These are phyloP conservation scores for Anoura caudifer DNA, from an alignment of 2,113 vertebrate species.

Conservation along the genomic window DNA sequence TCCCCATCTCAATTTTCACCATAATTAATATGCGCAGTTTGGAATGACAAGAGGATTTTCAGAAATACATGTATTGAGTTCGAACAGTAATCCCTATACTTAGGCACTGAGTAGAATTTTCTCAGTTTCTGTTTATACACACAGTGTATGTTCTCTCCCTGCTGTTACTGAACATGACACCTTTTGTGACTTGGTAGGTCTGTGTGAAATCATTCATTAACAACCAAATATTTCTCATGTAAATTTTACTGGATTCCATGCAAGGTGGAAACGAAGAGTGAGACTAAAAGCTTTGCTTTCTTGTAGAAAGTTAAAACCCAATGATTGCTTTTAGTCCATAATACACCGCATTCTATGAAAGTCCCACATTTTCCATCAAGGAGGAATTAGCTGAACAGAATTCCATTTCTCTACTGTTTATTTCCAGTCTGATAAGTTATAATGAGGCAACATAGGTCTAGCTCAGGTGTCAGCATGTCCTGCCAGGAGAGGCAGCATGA, in stretches of 20 bases:
- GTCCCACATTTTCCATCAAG: not conserved
- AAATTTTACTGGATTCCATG: not conserved
- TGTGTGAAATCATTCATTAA: not conserved
- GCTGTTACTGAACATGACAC: not conserved
- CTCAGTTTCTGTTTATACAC: not conserved
- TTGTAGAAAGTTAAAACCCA: not conserved
- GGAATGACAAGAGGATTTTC: not conserved
- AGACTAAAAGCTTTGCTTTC: not conserved
- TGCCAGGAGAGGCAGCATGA: not conserved
- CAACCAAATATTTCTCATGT: not conserved
- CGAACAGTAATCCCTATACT: not conserved
- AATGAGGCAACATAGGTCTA: not conserved
- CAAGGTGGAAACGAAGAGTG: not conserved
- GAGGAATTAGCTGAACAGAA: not conserved
- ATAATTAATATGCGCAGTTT: not conserved
- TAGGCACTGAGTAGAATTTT: not conserved
- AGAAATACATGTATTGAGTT: not conserved
- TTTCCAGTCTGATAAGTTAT: not conserved
- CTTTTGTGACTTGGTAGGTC: not conserved
- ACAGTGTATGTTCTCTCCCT: not conserved
- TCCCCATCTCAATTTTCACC: not conserved
- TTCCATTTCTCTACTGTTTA: not conserved
- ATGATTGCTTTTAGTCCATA: not conserved
- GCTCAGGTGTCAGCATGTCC: not conserved
- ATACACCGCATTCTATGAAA: not conserved